Base-by-base conservation (phyloP, 2,797 vertebrate species). In the Lindbergichthys nudifrons region DNA sequence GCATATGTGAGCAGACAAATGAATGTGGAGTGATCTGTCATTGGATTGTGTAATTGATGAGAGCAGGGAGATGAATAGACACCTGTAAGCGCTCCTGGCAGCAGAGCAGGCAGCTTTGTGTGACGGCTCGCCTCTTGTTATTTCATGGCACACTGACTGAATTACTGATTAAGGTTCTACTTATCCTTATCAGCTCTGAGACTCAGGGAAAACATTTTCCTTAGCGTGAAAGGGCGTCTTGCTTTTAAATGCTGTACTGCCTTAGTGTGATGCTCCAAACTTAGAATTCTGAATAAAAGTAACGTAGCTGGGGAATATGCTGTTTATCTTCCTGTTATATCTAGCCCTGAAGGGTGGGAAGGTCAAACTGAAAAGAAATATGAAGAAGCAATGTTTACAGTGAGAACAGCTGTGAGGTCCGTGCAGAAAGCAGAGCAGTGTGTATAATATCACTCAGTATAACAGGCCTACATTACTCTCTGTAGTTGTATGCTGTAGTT, bases 31-130 rank as follows among this genome's bases (percentile, higher is more conserved):
- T 61, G 88, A 93, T 92, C 86, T 88, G 86, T 92, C 88, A 89
- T 68, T 83, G 85, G 85, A 48, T 68, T 53, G 87, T 88, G 88
- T 93, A 92, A 92, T 93, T 90, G 91, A 94, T 90, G 87, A 85
- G 86, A 81, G 84, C 76, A 48, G 69, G 43, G 69, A 87, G 84
- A 88, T 82, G 80, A 88, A 87, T 85, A 77, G 88, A 89, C 90
- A 92, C 88, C 90, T 92, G 86, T 81, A 86, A 87, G 75, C 52
- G 39, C 75, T 65, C 30, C 79, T 90, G 86, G 85, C 86, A 83
- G 80, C 46, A 30, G 68, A 81, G 82, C 79, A 87, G 82, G 81
- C 86, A 60, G 87, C 79, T 85, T 70, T 84, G 82, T 81, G 77
- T 86, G 89, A 88, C 75, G 82, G 82, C 75, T 61, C 75, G 81